Conservation (phyloP, 2,888 invertebrate genomes). For the Pristionchus fissidentatus region DNA sequence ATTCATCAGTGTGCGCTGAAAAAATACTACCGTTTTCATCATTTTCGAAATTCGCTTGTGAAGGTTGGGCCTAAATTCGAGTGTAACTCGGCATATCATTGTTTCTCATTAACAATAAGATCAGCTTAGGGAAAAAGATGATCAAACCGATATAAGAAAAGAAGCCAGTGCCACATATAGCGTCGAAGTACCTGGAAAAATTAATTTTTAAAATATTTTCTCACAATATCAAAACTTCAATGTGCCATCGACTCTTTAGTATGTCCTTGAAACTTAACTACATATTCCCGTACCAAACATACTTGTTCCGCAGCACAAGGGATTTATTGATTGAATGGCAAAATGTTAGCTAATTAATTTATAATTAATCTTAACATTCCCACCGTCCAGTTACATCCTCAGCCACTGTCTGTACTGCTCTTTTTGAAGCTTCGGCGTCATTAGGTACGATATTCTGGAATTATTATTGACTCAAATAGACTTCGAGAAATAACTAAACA, state of each 20-base stretch:
- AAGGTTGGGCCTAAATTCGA: neutral
- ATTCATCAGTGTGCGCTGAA: constrained; percentile 72
- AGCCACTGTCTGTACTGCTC: constrained; percentile 68
- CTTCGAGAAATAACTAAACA: too few species aligned
- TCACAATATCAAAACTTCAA: neutral
- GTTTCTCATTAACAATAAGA: neutral
- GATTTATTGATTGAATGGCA: too few species aligned
- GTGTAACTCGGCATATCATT: neutral
- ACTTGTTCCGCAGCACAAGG: too few species aligned
- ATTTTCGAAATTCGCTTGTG: neutral
- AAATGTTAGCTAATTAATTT: too few species aligned
- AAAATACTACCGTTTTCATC: neutral
- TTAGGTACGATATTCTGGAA: constrained; percentile 62
- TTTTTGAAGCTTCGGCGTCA: constrained; percentile 71
- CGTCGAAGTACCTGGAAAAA: constrained; percentile 63
- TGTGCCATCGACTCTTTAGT: too few species aligned
- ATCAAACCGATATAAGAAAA: constrained; percentile 70
- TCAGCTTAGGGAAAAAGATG: neutral
- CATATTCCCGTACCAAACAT: too few species aligned
- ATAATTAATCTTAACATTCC: neutral
- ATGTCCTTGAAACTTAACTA: too few species aligned
- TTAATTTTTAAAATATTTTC: neutral
- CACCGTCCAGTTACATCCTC: constrained; percentile 65
- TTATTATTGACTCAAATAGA: too few species aligned
- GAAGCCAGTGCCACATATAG: constrained; percentile 75